Percentiles rank a stretch among this genome's conserved stretches.
These are phyloP conservation scores for Ianthella basta DNA, from an alignment of 37 sponge, comb jelly and placozoan genomes.

Conservation along the genomic window DNA sequence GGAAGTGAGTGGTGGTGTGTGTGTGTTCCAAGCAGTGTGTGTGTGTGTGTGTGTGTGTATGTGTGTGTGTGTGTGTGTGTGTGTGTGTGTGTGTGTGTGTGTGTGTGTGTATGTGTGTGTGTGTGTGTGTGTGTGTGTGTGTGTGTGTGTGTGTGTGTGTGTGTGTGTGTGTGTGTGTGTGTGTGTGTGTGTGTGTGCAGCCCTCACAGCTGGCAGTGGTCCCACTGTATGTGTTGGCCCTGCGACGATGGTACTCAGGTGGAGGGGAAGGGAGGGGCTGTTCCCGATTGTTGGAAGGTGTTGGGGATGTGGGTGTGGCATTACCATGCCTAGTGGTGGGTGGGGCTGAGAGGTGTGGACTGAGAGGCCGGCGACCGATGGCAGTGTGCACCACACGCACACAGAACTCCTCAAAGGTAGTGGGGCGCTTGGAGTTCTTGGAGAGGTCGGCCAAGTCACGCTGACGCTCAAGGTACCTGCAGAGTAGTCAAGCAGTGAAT, in stretches of 20 bases:
- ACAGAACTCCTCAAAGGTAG: conserved; percentile 6
- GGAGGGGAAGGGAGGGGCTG: background rate
- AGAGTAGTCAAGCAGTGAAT: background rate
- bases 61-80: too few species aligned
- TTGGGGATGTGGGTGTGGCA: background rate
- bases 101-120: too few species aligned
- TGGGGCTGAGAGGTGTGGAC: conserved; percentile 1
- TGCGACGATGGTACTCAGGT: background rate
- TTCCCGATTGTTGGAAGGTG: background rate
- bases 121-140: too few species aligned
- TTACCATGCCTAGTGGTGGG: background rate
- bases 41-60: too few species aligned
- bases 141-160: too few species aligned
- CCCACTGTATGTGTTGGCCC: conserved; percentile 16
- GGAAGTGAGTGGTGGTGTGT: too few species aligned
- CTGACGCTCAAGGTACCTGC: conserved; percentile 19
- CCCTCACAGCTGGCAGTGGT: too few species aligned
- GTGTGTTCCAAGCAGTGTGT: too few species aligned
- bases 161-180: too few species aligned
- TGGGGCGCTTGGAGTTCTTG: background rate
- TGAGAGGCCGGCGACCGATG: background rate
- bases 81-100: too few species aligned
- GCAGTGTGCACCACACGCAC: background rate
- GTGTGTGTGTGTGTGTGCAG: too few species aligned
- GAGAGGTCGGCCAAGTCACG: background rate